phyloP scores from a whole-genome alignment of 2,888 invertebrate genomes.

The Pandemis heparana region DNA sequence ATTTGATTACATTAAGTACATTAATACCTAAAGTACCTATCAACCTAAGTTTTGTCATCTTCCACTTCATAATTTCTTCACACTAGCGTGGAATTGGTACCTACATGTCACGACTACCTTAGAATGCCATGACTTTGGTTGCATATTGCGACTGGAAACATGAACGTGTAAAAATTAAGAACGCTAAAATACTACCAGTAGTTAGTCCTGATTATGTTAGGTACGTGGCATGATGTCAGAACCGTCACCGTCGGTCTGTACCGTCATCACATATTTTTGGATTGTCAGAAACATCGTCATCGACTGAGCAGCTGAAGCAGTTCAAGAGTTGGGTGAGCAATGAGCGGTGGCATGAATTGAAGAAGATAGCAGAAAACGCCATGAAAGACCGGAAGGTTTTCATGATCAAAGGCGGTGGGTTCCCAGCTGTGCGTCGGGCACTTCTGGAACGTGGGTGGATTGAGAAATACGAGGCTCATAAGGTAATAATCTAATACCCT shows the following conservation, averaged over 20 bases:
- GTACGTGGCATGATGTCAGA: background rate
- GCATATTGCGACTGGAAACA: background rate
- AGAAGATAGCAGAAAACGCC: slow-evolving; percentile 88
- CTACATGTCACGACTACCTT: too few relatives aligned
- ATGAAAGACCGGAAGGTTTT: slow-evolving; percentile 88
- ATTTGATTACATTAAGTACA: too few relatives aligned
- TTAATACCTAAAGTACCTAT: too few relatives aligned
- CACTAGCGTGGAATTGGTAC: too few relatives aligned
- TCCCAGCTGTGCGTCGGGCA: slow-evolving; percentile 89
- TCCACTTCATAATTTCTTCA: too few relatives aligned
- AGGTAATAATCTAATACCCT: slow-evolving; percentile 59
- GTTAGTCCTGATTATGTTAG: background rate
- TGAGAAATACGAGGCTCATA: slow-evolving; percentile 87
- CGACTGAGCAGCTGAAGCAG: slow-evolving; percentile 77
- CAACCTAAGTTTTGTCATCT: too few relatives aligned
- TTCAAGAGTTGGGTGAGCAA: slow-evolving; percentile 86
- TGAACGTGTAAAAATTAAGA: too few relatives aligned
- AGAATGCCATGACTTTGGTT: too few relatives aligned
- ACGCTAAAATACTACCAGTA: background rate
- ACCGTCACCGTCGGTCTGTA: background rate
- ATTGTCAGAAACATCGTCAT: slow-evolving; percentile 61
- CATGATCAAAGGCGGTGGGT: slow-evolving; percentile 90
- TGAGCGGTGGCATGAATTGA: slow-evolving; percentile 88
- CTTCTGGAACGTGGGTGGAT: slow-evolving; percentile 90
- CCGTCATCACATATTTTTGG: background rate